Evolutionary conservation across 2,888 invertebrate genomes (phyloP), one percentile per base, ranked within the genome.

Genomic region (Timema cristinae): DNA sequence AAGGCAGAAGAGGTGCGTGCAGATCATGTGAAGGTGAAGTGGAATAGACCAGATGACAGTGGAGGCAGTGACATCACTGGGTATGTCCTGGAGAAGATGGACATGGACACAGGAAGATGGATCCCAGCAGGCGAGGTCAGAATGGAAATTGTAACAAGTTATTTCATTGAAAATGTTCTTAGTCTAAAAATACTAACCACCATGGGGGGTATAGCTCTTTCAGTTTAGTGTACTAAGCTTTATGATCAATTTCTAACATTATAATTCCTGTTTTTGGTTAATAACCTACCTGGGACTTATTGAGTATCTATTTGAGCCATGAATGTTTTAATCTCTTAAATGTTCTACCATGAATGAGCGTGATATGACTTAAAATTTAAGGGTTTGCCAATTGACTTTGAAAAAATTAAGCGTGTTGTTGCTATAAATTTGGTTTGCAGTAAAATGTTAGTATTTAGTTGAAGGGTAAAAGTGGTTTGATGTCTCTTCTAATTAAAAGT

Each of bases 61-160:
- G 91, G 97, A 76, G 97, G 97, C 69, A 90, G 90, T 61, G 94
- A 94, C 75, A 90, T 96, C 75, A 94, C 94, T 66, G 95, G 95
- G 10, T 96, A 96, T 81, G 90, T 93, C 0, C 86, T 97, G 49
- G 99, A 99, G 83, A 96, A 97, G 81, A 94, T 97, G 94, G 98
- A 98, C 80, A 87, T 95, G 85, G 95, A 96, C 75, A 95, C 94
- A 54, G 97, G 97, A 56, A 89, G 96, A 80, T 98, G 98, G 98
- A 92, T 97, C 76, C 95, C 97, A 47, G 96, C 95, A 70, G 97
- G 95, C 68, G 97, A 97, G 84, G 92, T 92, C 74, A 75, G 73
- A 13, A 66, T 6, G 59, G 13, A 2, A 16, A 7, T 15, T 66
- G 10, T 66, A 66, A 7, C 32, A 32, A 32, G 32, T 32, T 48